These are phyloP conservation scores for Fulica atra DNA, from an alignment of 2,113 vertebrate genomes.

Conservation along the genomic window DNA sequence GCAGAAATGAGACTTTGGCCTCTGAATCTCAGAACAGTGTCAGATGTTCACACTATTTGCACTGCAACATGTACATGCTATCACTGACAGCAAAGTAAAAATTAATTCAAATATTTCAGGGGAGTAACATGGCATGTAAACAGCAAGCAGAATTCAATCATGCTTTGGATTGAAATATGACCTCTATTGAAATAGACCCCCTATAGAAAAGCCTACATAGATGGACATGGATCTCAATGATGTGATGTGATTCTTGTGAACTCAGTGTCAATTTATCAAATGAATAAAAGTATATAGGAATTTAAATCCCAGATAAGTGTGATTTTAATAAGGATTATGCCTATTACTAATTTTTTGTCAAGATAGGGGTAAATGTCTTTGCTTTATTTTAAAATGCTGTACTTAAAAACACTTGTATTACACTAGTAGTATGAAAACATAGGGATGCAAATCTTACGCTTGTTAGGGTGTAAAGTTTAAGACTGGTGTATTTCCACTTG, in stretches of 20 bases:
- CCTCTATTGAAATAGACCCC: not conserved
- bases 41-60: not conserved
- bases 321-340: not conserved
- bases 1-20: not conserved
- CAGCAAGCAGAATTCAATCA: not conserved
- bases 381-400: not conserved
- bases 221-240: not conserved
- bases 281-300: not conserved
- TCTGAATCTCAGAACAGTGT: not conserved
- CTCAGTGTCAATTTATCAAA: not conserved
- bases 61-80: not conserved
- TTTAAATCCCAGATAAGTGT: not conserved
- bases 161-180: not conserved
- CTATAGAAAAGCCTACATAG: not conserved
- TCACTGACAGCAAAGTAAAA: not conserved
- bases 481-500: not conserved
- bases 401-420: not conserved
- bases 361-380: not conserved
- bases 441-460: too few relatives aligned
- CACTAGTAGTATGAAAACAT: not conserved
- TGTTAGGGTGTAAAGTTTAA: not conserved
- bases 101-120: not conserved
- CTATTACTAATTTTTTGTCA: not conserved
- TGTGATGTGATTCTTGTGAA: not conserved
- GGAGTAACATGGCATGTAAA: accelerated